Evolutionary conservation across 2,888 invertebrate genomes (phyloP).

Genomic region (Aproaerema taeniolella): DNA sequence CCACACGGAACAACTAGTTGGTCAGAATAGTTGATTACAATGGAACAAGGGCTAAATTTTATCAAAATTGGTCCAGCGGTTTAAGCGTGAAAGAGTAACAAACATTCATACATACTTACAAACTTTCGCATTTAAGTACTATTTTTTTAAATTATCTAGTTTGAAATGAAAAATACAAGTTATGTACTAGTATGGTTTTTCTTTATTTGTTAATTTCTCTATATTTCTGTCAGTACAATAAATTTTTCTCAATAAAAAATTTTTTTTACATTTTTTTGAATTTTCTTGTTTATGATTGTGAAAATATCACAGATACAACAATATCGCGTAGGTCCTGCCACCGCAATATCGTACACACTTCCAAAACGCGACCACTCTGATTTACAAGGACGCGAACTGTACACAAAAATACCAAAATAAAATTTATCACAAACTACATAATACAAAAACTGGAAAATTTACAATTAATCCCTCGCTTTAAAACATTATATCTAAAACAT

Average conservation of each 20-base stretch:
- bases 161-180: too few species aligned
- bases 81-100: too few species aligned
- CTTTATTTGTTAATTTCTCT: constrained; percentile 68
- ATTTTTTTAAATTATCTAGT: too few species aligned
- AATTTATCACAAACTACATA: constrained; percentile 53
- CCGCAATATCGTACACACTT: constrained; percentile 44
- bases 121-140: too few species aligned
- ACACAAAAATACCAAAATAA: constrained; percentile 65
- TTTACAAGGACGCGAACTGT: constrained; percentile 52
- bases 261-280: constrained; percentile 63
- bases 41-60: too few species aligned
- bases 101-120: too few species aligned
- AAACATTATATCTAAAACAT: constrained; percentile 43
- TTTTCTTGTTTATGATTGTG: constrained; percentile 36
- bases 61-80: too few species aligned
- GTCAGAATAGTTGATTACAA: too few species aligned
- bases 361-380: constrained; percentile 59
- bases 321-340: constrained; percentile 35
- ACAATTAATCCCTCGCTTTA: constrained; percentile 45
- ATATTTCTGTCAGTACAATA: constrained; percentile 56
- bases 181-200: constrained; percentile 44
- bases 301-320: constrained; percentile 61
- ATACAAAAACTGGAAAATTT: constrained; percentile 58
- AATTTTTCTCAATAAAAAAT: constrained; percentile 56
- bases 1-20: too few species aligned